phyloP scores from a whole-genome alignment of 1,140 invertebrate genomes.

The Episyrphus balteatus region DNA sequence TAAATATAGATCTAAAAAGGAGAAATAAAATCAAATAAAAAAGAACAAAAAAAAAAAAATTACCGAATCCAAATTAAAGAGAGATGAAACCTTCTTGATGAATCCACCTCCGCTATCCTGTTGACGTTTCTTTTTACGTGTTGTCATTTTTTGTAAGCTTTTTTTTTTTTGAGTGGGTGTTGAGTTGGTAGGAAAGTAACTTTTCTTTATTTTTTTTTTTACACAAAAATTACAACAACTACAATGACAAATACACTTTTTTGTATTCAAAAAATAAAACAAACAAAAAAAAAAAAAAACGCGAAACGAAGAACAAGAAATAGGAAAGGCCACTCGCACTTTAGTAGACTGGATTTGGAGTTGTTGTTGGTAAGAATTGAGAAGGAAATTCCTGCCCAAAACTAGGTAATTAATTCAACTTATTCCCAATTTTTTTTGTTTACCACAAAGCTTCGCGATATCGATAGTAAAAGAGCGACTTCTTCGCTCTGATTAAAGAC shows the following conservation, averaged over 20 bases:
- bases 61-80: constrained; percentile 76
- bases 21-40: constrained; percentile 7
- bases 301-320: background rate
- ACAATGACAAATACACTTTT: constrained; percentile 2
- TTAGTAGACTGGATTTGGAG: too few relatives aligned
- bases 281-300: background rate
- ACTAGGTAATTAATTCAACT: too few relatives aligned
- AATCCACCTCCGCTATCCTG: constrained; percentile 54
- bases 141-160: constrained; percentile 47
- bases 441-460: too few relatives aligned
- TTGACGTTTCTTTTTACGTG: constrained; percentile 63
- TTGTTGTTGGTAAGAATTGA: too few relatives aligned
- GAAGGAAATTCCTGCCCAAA: too few relatives aligned
- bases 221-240: background rate
- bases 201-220: background rate
- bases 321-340: too few relatives aligned
- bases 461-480: too few relatives aligned
- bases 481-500: too few relatives aligned
- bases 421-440: too few relatives aligned
- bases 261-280: background rate
- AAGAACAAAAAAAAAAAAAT: constrained; percentile 27
- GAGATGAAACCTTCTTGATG: constrained; percentile 74
- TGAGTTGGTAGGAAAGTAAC: background rate
- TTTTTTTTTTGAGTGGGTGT: background rate
- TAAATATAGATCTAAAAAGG: too few relatives aligned